Base-by-base conservation (phyloP, 1,140 invertebrate species). In the Trichonephila clavipes region DNA sequence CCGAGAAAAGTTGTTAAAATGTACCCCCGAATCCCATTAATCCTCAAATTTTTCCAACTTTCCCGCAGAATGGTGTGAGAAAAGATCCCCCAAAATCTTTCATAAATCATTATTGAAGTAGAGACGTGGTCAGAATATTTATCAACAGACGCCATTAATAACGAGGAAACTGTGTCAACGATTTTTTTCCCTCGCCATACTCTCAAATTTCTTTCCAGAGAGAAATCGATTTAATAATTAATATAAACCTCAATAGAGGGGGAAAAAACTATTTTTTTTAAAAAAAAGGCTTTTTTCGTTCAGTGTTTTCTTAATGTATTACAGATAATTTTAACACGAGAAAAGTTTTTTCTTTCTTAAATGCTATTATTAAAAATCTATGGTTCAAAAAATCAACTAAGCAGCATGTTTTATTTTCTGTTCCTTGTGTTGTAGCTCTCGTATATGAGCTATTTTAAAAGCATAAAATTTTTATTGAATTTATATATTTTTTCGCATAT, bases 121-220 rank as follows among this genome's bases (percentile, higher is more conserved):
- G 69, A 24, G 28, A 18, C 69, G 69, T 77, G 69, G 69, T 34
- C 16, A 28, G 69, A 77, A 77, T 77, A 77, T 77, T 77, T 77
- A 77, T 77, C 69, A 34, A 77, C 69, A 77, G 6, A 28, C 16
- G 6, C 69, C 69, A 77, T 77, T 77, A 77, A 77, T 77, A 77
- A 77, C 16, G 24, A 16, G 2, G 24, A 4, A 69, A 16, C 16
- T 24, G 28, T 69, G 66, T 24, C 66, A 24, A 28, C 16, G 24
- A 72, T 72, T 72, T 72, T 72, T 72, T 72, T 28, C 1, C 24
- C 10, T 28, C 28, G 4, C 4, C 28, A 18, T 14, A 18, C 16
- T 66, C 24, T 72, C 14, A 34, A 77, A 77, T 77, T 77, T 34
- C 69, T 18, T 28, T 16, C 69, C 16, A 18, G 2, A n/a, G n/a